Evolutionary conservation across 2,888 invertebrate species (phyloP).

Genomic region (Mellilla xanthometata): DNA sequence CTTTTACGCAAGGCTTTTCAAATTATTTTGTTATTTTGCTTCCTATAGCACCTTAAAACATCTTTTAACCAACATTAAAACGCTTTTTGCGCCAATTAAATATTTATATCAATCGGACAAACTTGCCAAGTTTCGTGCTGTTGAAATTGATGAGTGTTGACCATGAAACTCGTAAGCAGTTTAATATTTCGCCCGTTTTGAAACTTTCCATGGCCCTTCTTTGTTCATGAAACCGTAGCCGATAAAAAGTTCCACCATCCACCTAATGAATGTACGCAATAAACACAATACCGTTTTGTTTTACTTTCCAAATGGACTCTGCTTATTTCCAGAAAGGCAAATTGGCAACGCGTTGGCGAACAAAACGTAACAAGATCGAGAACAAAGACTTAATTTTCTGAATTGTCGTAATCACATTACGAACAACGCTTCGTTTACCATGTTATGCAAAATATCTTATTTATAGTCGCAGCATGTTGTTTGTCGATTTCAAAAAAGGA

Average conservation of each 20-base stretch:
- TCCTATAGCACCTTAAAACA: no score
- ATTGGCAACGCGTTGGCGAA: conserved; percentile 4
- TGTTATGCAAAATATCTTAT: conserved; percentile 22
- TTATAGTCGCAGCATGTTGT: conserved; percentile 24
- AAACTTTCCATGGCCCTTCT: not conserved
- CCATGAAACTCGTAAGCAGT: no score
- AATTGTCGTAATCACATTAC: conserved; percentile 15
- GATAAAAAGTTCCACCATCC: not conserved
- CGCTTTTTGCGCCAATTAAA: no score
- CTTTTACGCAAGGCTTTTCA: no score
- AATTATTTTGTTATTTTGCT: no score
- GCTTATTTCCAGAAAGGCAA: conserved; percentile 10
- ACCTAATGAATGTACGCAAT: conserved; percentile 4
- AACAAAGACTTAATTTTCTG: conserved; percentile 20
- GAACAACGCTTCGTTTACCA: conserved; percentile 3
- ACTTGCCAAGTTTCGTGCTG: no score
- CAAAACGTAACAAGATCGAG: conserved; percentile 11
- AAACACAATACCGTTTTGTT: conserved; percentile 13
- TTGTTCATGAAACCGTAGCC: not conserved
- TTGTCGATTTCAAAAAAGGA: no score
- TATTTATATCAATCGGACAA: no score
- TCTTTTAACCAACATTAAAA: no score
- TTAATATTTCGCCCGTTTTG: not conserved
- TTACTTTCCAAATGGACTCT: conserved; percentile 8
- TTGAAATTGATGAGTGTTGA: no score